Base-by-base conservation (phyloP, 2,113 vertebrate genomes). In the Albula glossodonta region DNA sequence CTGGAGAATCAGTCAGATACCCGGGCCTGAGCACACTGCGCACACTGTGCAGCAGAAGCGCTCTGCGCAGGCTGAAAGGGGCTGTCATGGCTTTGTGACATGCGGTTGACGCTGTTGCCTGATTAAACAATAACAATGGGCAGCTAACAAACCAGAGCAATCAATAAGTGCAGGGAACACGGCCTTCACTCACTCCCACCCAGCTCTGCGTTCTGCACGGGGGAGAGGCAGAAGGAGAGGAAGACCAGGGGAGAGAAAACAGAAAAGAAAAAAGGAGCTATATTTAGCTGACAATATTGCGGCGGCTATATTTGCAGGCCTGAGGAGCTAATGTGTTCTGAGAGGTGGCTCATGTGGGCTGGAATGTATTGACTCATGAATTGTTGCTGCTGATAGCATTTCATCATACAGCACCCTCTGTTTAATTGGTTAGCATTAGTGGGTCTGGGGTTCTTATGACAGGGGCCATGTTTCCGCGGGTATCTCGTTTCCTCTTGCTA, bases 341-440 rank as follows among this genome's bases (percentile, higher is more conserved):
- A 96, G 94, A 93, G 90, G 87, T 91, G 95, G 96, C 96, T 98
- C 97, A 96, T 97, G 94, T 98, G 93, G 94, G 96, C 94, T 89
- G 97, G 97, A 99, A 99, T 99, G 97, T 95, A 97, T 97, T 96
- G 98, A 98, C 96, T 99, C 97, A 97, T 97, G 97, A 97, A 98
- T 98, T 98, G 97, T 97, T 97, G 97, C 97, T 95, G 83, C 95
- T 96, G 97, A 98, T 99, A 98, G 96, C 96, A 95, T 99, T 98
- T 98, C 98, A 97, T 96, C 96, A 96, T 94, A 96, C 96, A 97
- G 96, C 95, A 94, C 96, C 94, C 95, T 97, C 96, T 93, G 93
- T 85, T 85, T 80, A 95, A 95, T 97, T 96, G 96, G 95, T 93
- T 93, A 93, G 94, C 93, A 95, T 97, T 96, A 96, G 93, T 94